A percentile compares a stretch with the other conserved stretches of the same genome.
Evolutionary conservation across 2,888 invertebrate genomes (phyloP).

Genomic region (Pteria penguin): DNA sequence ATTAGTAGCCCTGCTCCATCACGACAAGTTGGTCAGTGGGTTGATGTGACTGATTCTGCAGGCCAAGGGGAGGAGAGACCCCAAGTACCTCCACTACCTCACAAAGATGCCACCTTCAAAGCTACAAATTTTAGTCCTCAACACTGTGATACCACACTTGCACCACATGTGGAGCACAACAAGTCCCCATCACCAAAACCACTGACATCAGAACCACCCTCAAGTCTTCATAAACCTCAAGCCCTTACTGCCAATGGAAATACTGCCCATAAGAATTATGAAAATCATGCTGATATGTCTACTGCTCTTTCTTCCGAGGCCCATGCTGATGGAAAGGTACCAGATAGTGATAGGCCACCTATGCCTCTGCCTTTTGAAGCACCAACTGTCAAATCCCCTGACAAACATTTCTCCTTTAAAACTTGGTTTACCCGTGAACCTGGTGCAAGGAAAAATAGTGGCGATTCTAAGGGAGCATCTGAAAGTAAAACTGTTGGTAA

Average conservation of each 20-base stretch:
- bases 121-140: too few species aligned
- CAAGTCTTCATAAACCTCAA: constrained; percentile 67
- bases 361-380: constrained; percentile 5
- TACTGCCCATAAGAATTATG: constrained; percentile 51
- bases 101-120: not conserved
- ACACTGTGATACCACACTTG: not conserved
- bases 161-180: not conserved
- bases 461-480: constrained; percentile 43
- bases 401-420: constrained; percentile 66
- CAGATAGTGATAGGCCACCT: constrained; percentile 1
- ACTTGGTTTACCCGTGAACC: constrained; percentile 70
- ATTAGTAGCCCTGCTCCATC: not conserved
- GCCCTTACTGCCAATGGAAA: constrained; percentile 48
- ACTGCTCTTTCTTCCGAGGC: not conserved
- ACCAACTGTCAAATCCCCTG: constrained; percentile 17
- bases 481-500: constrained; percentile 12
- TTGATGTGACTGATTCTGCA: not conserved
- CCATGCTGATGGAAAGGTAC: not conserved
- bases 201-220: constrained; percentile 69
- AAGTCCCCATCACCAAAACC: constrained; percentile 67
- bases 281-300: constrained; percentile 57
- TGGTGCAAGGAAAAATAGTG: constrained; percentile 52
- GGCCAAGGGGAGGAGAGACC: not conserved
- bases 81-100: not conserved
- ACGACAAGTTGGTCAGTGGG: not conserved